Base-by-base conservation (phyloP, 2,888 invertebrate species). In the Diplolepis rosae region DNA sequence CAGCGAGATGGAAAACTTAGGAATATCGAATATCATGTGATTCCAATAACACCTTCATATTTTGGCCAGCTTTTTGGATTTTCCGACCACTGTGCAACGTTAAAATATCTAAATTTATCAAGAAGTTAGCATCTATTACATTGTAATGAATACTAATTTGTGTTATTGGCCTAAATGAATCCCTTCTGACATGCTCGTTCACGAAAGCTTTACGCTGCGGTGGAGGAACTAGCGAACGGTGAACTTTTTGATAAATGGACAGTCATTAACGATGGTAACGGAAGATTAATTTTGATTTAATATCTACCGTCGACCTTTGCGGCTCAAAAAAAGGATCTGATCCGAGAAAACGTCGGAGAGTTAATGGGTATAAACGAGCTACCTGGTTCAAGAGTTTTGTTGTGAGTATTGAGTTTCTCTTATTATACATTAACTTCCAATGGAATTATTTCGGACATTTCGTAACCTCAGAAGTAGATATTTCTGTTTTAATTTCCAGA, bases 191-290 rank as follows among this genome's bases (percentile, higher is more conserved):
- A 35, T 39, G n/a, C 39, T 54, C 32, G 54, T 54, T 32, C 56
- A 35, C 35, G 2, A 22, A 35, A 35, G 22, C 22, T 61, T 61
- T 22, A 24, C 5, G 61, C 28, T 28, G 1, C 6, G 18, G 54
- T 45, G 3, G 9, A 39, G 24, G 13, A 61, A 39, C 39, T n/a
- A 35, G 39, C 39, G 2, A 32, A n/a, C 7, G 39, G 24, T 61
- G n/a, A 61, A 61, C 61, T 61, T 61, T 39, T 61, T 61, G 61
- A 61, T 61, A 61, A 61, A 61, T 61, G 61, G 39, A 61, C n/a
- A 61, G 61, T 61, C 24, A 61, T 61, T 61, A 61, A 39, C 61
- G 35, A 39, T 61, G 61, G 4, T 61, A 61, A n/a, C 24, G 39
- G 39, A 61, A 61, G 39, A 61, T 39, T 61, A 61, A 61, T 61